Evolutionary conservation across 2,888 invertebrate genomes (phyloP), one percentile per base, ranked within the genome.

Genomic region (Drosophila acutilabella): DNA sequence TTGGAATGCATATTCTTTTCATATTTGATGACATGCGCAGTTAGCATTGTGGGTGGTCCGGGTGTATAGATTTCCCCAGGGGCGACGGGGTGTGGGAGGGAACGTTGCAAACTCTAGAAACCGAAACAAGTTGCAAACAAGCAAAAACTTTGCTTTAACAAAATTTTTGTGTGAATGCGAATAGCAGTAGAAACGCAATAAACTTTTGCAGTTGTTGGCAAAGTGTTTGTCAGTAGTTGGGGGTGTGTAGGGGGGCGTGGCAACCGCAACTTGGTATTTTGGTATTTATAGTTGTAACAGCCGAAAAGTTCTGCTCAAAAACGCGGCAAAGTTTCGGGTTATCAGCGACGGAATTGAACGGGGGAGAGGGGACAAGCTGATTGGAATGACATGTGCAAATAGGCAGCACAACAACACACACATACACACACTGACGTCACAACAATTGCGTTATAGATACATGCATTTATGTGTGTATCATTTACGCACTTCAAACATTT

Each of bases 101-200:
- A 18, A 3, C 30, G 13, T 30, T 26, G 8, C 26, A 26, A 26
- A 18, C 8, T 47, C 16, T 23, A 54, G 79, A 57, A 70, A 70
- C 77, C 66, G 74, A 85, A 85, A 85, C 86, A 82, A 82, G 82
- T 85, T 82, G 79, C 81, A 81, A 84, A 80, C 81, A 82, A 78
- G 81, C 74, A 45, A 52, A 71, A 82, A 85, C 82, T 83, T 82
- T 82, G 65, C 61, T 66, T 59, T 71, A 71, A 64, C 64, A 68
- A 66, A 74, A 66, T 71, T 73, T 56, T 38, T 57, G 54, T 48
- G 54, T 66, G 66, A 69, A 73, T 69, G 77, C 47, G 76, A 80
- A 69, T 71, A 71, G 75, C 71, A 74, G 76, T 52, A 60, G 75
- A 75, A 74, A 74, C 66, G 79, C 64, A 76, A 66, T 66, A 69